Percentiles rank a stretch among this genome's conserved stretches.
phyloP scores from a whole-genome alignment of 2,113 vertebrate genomes.

The Mesitornis unicolor region DNA sequence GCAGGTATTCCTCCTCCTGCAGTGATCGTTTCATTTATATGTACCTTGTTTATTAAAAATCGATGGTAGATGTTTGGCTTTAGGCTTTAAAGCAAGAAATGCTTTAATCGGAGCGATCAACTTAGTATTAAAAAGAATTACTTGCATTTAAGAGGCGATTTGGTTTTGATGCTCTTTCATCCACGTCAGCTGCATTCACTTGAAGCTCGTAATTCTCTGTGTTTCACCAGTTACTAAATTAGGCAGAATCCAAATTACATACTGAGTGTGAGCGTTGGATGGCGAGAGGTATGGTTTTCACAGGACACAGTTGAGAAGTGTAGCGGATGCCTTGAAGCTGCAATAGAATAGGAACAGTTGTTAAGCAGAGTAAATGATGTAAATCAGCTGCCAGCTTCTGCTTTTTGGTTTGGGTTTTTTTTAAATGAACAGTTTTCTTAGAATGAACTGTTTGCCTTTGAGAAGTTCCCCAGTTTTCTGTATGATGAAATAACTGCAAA shows the following conservation, averaged over 20 bases:
- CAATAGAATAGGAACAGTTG: not conserved
- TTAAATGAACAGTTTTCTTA: not conserved
- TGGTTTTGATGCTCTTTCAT: not conserved
- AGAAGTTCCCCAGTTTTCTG: constrained; percentile 20
- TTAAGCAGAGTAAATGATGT: not conserved
- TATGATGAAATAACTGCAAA: not conserved
- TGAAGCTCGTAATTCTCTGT: not conserved
- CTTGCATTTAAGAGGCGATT: not conserved
- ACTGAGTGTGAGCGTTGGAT: not conserved
- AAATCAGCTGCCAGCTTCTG: not conserved
- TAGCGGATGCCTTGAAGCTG: not conserved
- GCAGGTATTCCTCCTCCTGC: not conserved
- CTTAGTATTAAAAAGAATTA: not conserved
- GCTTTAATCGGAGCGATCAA: not conserved
- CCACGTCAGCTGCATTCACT: not conserved
- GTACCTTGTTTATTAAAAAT: not conserved
- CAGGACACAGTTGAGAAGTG: not conserved
- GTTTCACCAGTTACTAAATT: not conserved
- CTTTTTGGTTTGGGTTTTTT: not conserved
- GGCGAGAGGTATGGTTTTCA: not conserved
- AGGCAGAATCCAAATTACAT: not conserved
- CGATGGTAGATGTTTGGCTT: not conserved
- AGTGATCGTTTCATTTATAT: fast-evolving
- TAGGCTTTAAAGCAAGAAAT: not conserved
- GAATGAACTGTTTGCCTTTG: not conserved